phyloP scores from a whole-genome alignment of 1,140 invertebrate genomes.

The Hylyphantes graminicola region DNA sequence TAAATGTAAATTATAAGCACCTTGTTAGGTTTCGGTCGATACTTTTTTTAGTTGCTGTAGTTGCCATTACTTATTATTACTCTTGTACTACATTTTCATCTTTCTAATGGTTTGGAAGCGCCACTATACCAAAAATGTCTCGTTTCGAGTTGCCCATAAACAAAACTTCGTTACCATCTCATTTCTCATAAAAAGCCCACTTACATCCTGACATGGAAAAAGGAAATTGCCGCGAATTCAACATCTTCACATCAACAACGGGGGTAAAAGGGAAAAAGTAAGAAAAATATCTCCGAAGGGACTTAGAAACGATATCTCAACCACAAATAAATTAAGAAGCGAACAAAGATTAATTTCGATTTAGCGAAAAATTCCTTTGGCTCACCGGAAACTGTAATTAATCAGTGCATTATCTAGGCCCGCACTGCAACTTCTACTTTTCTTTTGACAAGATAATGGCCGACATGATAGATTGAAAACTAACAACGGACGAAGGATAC shows the following conservation, averaged over 20 bases:
- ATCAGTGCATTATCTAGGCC: constrained; percentile 54
- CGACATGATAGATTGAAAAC: constrained; percentile 58
- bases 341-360: constrained; percentile 59
- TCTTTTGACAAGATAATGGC: constrained; percentile 58
- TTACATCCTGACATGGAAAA: background rate
- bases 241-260: background rate
- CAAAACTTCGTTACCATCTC: too few species aligned
- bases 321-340: constrained; percentile 59
- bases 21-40: too few species aligned
- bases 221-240: constrained; percentile 5
- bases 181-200: too few species aligned
- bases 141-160: too few species aligned
- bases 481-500: constrained; percentile 50
- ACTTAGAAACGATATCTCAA: constrained; percentile 46
- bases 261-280: background rate
- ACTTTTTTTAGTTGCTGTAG: too few species aligned
- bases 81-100: too few species aligned
- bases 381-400: constrained; percentile 50
- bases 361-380: constrained; percentile 48
- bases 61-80: too few species aligned
- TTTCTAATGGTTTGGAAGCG: too few species aligned
- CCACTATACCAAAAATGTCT: too few species aligned
- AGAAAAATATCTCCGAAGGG: constrained; percentile 21
- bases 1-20: too few species aligned
- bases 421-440: constrained; percentile 51